Evolutionary conservation across 2,113 vertebrate genomes (phyloP).

Genomic region (Rhinopithecus roxellana): DNA sequence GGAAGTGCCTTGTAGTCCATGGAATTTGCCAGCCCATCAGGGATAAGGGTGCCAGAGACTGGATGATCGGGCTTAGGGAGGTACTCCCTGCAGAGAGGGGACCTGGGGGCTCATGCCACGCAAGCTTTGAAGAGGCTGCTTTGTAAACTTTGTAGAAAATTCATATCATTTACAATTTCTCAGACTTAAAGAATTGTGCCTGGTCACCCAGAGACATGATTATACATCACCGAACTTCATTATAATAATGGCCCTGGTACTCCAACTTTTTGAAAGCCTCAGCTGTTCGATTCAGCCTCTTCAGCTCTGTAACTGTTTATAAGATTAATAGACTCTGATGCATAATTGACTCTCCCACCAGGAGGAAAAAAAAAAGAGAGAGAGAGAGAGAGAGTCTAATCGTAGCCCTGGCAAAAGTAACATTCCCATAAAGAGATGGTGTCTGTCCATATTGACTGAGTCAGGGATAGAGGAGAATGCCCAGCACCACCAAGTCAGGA

Average conservation of each 20-base stretch:
- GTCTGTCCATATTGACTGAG: background rate
- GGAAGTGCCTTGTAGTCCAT: background rate
- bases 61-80: background rate
- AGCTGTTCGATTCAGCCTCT: slow-evolving; percentile 72
- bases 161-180: slow-evolving; percentile 53
- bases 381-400: slow-evolving; percentile 44
- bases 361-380: background rate
- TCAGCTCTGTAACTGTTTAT: slow-evolving; percentile 62
- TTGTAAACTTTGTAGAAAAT: background rate
- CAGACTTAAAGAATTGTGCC: slow-evolving; percentile 63
- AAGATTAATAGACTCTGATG: slow-evolving; percentile 75
- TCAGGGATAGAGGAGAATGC: slow-evolving; percentile 16
- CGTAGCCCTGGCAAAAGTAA: slow-evolving; percentile 21
- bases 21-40: background rate
- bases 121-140: background rate
- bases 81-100: background rate
- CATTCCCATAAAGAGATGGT: slow-evolving; percentile 40
- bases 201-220: slow-evolving; percentile 69
- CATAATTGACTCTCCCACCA: slow-evolving; percentile 30
- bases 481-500: background rate
- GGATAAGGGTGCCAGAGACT: no score
- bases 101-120: slow-evolving; percentile 8
- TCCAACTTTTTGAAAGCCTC: slow-evolving; percentile 64
- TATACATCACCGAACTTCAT: slow-evolving; percentile 74
- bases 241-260: slow-evolving; percentile 55